Evolutionary conservation across 2,797 vertebrate species (phyloP).

Genomic region (Leptatherina wallacei): DNA sequence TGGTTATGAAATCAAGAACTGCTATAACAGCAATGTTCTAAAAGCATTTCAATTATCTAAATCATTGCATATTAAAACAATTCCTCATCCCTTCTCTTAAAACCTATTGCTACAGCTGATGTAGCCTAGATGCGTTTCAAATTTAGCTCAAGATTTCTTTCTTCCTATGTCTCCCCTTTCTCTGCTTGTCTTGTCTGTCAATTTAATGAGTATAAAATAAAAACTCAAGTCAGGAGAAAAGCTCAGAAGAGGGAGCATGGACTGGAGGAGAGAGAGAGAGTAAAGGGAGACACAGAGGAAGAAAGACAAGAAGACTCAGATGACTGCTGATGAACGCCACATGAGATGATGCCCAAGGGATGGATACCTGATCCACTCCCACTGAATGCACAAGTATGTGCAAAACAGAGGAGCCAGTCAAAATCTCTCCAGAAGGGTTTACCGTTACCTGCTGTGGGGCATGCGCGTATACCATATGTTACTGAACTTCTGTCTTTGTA

Average conservation of each 20-base stretch:
- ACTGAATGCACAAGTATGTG: conserved; percentile 12
- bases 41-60: neutral
- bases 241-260: neutral
- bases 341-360: conserved; percentile 46
- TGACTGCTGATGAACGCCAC: conserved; percentile 49
- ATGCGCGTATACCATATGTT: neutral
- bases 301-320: conserved; percentile 24
- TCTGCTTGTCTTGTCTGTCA: conserved; percentile 49
- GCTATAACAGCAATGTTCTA: neutral
- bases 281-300: neutral
- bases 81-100: neutral
- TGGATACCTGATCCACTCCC: conserved; percentile 59
- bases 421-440: conserved; percentile 26
- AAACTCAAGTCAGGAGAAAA: conserved; percentile 27
- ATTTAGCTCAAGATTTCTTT: conserved; percentile 41
- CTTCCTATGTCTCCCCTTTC: neutral
- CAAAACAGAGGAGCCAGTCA: conserved; percentile 26
- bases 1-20: neutral
- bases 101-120: conserved; percentile 22
- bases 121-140: conserved; percentile 18
- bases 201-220: conserved; percentile 58
- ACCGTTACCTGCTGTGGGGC: conserved; percentile 28
- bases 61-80: neutral
- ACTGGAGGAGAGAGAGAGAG: conserved; percentile 12
- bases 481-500: neutral